phyloP scores from a whole-genome alignment of 2,113 vertebrate genomes.

The Melanerpes aurifrons region DNA sequence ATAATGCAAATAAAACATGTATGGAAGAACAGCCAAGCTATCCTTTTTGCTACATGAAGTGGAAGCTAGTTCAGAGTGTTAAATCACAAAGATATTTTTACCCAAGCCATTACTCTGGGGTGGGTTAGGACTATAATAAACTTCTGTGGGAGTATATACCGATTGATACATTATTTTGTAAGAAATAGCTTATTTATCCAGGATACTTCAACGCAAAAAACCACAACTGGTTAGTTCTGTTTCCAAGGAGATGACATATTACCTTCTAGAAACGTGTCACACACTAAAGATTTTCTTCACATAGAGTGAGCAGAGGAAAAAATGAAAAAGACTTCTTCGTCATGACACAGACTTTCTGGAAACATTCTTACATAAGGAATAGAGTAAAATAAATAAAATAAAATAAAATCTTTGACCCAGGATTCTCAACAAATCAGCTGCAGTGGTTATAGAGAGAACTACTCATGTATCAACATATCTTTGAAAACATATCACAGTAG shows the following conservation, averaged over 20 bases:
- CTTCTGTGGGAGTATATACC: neutral
- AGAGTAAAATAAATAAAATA: neutral
- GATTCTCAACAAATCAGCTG: neutral
- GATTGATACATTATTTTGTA: neutral
- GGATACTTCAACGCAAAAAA: constrained; percentile 3
- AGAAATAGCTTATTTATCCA: constrained; percentile 13
- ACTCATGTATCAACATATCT: neutral
- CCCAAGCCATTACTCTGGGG: neutral
- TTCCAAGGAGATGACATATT: constrained; percentile 11
- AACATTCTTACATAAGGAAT: neutral
- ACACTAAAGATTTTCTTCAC: neutral
- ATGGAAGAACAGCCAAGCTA: neutral
- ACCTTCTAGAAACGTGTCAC: neutral
- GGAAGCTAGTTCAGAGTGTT: neutral
- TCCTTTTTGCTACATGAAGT: neutral
- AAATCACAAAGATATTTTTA: neutral
- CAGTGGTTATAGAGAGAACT: neutral
- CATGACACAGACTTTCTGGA: neutral
- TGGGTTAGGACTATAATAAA: neutral
- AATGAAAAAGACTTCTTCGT: neutral
- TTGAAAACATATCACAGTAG: neutral
- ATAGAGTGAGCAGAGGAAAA: neutral
- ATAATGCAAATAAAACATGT: neutral
- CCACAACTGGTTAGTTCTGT: neutral
- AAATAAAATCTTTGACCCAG: neutral